These are phyloP conservation scores for Drosophila persimilis DNA, from an alignment of 1,140 invertebrate species.

Conservation along the genomic window DNA sequence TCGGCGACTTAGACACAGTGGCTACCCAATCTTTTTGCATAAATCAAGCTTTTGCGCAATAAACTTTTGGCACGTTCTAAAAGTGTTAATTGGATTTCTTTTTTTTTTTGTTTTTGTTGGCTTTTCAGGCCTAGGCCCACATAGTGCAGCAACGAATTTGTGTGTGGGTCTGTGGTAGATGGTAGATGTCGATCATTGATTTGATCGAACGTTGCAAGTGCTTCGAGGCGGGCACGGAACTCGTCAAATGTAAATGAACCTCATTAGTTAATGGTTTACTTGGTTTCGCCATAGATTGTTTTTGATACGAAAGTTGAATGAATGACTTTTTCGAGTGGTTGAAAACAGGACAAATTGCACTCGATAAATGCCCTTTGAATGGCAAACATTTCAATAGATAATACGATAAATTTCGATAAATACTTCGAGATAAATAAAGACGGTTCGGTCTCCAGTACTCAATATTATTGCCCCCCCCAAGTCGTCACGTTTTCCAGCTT, in stretches of 20 bases:
- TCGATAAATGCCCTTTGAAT: no score
- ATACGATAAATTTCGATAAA: no score
- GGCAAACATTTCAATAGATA: no score
- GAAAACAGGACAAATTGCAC: no score
- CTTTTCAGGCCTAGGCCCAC: slow-evolving; percentile 11
- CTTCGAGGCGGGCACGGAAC: slow-evolving; percentile 10
- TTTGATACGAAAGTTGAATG: not conserved
- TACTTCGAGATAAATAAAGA: no score
- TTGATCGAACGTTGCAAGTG: slow-evolving; percentile 36
- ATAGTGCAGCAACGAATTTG: slow-evolving; percentile 17
- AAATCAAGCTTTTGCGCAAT: slow-evolving; percentile 67
- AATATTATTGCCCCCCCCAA: no score
- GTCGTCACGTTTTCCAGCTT: no score
- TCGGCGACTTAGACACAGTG: slow-evolving; percentile 42
- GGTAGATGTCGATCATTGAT: slow-evolving; percentile 37
- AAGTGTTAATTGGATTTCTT: slow-evolving; percentile 63
- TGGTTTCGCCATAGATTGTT: not conserved
- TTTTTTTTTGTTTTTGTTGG: not conserved
- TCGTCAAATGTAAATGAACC: slow-evolving; percentile 34
- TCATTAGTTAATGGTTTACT: slow-evolving; percentile 20
- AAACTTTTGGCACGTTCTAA: slow-evolving; percentile 63
- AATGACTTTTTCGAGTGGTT: not conserved
- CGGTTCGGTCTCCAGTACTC: no score
- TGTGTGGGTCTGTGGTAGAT: slow-evolving; percentile 1
- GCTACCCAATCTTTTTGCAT: slow-evolving; percentile 62